These are phyloP conservation scores for Nyctibius bracteatus DNA, from an alignment of 2,113 vertebrate species.

Conservation along the genomic window DNA sequence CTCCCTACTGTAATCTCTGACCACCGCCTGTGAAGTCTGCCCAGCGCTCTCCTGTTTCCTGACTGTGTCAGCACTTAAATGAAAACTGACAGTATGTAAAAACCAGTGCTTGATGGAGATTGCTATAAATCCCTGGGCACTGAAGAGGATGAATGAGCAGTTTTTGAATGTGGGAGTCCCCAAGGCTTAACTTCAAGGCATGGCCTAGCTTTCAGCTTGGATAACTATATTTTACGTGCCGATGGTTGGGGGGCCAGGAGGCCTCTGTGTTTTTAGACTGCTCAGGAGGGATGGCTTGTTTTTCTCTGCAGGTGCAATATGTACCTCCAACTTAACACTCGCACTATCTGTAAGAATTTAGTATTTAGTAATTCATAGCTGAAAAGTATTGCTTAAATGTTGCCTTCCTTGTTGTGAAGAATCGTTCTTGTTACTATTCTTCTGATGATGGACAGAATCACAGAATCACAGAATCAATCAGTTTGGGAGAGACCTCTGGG, in stretches of 20 bases:
- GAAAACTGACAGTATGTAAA: neutral
- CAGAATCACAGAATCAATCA: too few species aligned
- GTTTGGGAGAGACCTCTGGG: too few species aligned
- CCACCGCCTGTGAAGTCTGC: neutral
- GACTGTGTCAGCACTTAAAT: neutral
- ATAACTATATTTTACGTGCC: neutral
- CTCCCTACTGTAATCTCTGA: neutral
- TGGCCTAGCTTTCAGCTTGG: neutral
- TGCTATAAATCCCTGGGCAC: neutral
- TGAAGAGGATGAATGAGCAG: neutral
- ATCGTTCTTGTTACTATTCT: neutral
- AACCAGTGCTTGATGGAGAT: neutral
- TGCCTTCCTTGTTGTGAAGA: neutral
- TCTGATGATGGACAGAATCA: neutral
- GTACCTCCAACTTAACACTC: neutral
- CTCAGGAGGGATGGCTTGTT: neutral
- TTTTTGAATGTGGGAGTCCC: neutral
- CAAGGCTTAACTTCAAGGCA: neutral
- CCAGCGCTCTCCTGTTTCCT: fast-evolving
- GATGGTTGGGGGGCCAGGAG: fast-evolving
- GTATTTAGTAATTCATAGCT: neutral
- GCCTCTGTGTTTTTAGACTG: neutral
- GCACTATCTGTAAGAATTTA: neutral
- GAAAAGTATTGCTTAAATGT: neutral
- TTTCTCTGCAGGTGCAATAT: neutral